Evolutionary conservation across 1,140 invertebrate species (phyloP).

Genomic region (Aphelenchoides besseyi): DNA sequence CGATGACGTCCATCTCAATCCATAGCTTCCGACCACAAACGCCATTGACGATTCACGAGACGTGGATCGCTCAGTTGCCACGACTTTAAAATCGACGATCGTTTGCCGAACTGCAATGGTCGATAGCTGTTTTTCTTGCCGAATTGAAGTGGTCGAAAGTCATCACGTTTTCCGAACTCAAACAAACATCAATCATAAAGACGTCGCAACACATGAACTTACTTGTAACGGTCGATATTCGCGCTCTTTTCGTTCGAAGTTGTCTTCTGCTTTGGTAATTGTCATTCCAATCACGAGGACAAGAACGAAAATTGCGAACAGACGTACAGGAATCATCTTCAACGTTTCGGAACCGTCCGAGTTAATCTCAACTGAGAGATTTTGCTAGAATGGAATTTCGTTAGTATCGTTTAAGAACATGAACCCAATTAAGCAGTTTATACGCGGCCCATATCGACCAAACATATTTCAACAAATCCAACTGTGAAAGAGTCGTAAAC

Average conservation of each 20-base stretch:
- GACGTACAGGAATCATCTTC: constrained; percentile 17
- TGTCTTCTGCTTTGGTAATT: constrained; percentile 25
- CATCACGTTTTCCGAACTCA: constrained; percentile 55
- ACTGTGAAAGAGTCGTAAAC: too few relatives aligned
- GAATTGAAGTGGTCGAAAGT: constrained; percentile 57
- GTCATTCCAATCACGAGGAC: constrained; percentile 9
- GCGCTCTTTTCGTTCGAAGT: constrained; percentile 43
- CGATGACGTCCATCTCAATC: not conserved
- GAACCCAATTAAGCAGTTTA: too few relatives aligned
- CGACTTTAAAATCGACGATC: not conserved
- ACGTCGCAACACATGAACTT: not conserved
- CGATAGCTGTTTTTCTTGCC: constrained; percentile 51
- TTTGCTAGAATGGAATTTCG: too few relatives aligned
- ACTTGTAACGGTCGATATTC: constrained; percentile 54
- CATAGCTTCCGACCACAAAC: not conserved
- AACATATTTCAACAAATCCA: too few relatives aligned
- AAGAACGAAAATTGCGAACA: constrained; percentile 8
- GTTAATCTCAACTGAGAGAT: not conserved
- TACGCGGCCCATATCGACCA: too few relatives aligned
- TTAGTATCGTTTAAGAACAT: too few relatives aligned
- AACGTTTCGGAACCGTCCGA: not conserved
- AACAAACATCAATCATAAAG: constrained; percentile 12
- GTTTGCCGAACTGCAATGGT: constrained; percentile 38
- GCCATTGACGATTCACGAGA: not conserved
- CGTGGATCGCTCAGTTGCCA: not conserved